Evolutionary conservation across 1,140 invertebrate species (phyloP), one percentile per base, ranked within the genome.

Genomic region (Trachymyrmex cornetzi): DNA sequence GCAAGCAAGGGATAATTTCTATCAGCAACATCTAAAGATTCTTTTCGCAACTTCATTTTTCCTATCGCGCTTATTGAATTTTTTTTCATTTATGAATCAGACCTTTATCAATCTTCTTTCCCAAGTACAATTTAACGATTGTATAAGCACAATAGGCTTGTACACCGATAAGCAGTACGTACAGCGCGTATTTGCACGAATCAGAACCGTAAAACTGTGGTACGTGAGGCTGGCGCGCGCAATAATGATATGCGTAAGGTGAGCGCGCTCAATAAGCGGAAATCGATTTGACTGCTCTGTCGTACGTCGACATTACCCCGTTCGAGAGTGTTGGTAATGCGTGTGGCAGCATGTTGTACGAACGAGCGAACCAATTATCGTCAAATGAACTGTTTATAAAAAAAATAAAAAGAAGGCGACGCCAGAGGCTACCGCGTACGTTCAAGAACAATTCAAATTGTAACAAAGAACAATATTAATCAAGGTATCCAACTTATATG

Each of bases 161-260:
- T n/a, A 59, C 19, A 66, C 3, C 61, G 48, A 67, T 80, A 53
- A 34, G 14, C 9, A n/a, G 53, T 67, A 75, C 48, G 24, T n/a
- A 72, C 16, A 3, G 30, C 11, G 44, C 44, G 44, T 77, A 77
- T 85, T 85, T 85, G 82, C 82, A 77, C 82, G 82, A 55, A n/a
- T 85, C 61, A 55, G 72, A 61, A 87, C 64, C 88, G 88, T 89
- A 89, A 89, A 89, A 89, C 69, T 72, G 24, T 69, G 57, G 64
- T 85, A 86, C 87, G 82, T 86, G 87, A 74, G 82, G n/a, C 16
- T 64, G 59, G 72, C 48, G 72, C 72, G 59, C 48, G 38, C 84
- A 81, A 81, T 88, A 88, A 88, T 88, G 87, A 88, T 88, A 88
- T 88, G 84, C 77, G 84, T 86, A 79, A 82, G 86, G 85, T 50